Evolutionary conservation across 2,797 vertebrate species (phyloP), one percentile per base, ranked within the genome.

Genomic region (Lepilemur septentrionalis): DNA sequence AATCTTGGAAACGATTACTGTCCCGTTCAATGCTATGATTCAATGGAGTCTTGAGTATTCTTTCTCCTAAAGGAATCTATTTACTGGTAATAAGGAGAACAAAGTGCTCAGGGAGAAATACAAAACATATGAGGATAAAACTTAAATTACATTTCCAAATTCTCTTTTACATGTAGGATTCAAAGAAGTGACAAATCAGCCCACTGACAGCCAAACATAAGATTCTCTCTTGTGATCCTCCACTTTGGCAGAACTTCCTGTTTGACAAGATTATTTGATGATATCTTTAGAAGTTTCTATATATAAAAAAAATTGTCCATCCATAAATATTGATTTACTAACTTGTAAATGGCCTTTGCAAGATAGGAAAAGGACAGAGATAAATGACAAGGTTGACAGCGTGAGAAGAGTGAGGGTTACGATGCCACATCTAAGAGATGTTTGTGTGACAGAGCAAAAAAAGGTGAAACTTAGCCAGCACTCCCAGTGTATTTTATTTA

Each of bases 271-370:
- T 83, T 93, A 85, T 61, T 92, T 81, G 52, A 73, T 75, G 76
- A 65, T 59, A 91, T 87, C 57, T 93, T 91, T 59, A 86, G n/a
- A 95, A 92, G 28, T 95, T 83, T 87, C 90, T 50, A 13, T 79
- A 13, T 79, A 41, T 80, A 63, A 70, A 52, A 86, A 93, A 67
- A 50, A 32, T 18, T 72, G 32, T 79, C 32, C 83, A 35, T 63
- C 23, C 63, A 46, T 79, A 63, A 92, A 79, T 93, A 73, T 84
- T 84, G 89, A 94, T 91, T 97, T 89, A 79, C 35, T 92, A 55
- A 84, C 11, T 94, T 93, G 7, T 55, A 94, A 95, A 57, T 96
- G 78, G 50, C 20, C 48, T 96, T 95, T 94, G n/a, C 79, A 90
- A 95, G 70, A 78, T 15, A 93, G 61, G 17, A 70, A 63, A 57